Base-by-base conservation (phyloP, 92 coral and sea anemone genomes). In the Anthopleura xanthogrammica region DNA sequence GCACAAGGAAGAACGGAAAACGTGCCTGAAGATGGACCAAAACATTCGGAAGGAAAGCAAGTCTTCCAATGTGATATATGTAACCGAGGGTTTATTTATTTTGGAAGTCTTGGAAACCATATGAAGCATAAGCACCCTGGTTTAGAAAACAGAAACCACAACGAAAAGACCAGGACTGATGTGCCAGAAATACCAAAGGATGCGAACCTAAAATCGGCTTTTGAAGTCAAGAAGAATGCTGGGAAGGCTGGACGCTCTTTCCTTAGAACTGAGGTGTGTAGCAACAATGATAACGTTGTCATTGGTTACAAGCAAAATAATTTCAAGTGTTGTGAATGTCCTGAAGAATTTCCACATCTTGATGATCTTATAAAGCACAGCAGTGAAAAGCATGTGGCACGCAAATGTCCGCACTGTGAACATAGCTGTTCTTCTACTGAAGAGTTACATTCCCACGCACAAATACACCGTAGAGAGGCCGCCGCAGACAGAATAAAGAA, bases 201-300 rank as follows among this genome's bases (percentile, higher is more conserved):
- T 64, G 4, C 23, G 2, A n/a, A 64, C 22, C 72, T 64, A n/a
- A 64, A 64, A 64, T 20, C 72, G 36, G 42, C 12, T 23, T 36
- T 68, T 68, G 46, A 68, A 22, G 42, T 20, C 43, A 36, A 36
- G 11, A 3, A 68, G 16, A 68, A 29, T 9, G 42, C 19, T 29
- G 12, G 42, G 11, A 24, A 9, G 41, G 16, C 17, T 6, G 17
- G 36, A 14, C 29, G 12, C 7, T 68, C 74, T 2, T 12, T 9
- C 4, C 74, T 29, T 36, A 42, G 13, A 23, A 23, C 74, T 10
- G 40, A 23, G 42, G 43, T 68, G 43, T 29, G 41, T 16, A 68
- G 74, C 74, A 68, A 68, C 42, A 64, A 64, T 64, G 74, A 68
- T 68, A 68, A 68, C 36, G 41, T 68, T 20, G 74, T 68, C 74